phyloP scores from a whole-genome alignment of 2,888 invertebrate genomes.

The Sarcophaga variegata region DNA sequence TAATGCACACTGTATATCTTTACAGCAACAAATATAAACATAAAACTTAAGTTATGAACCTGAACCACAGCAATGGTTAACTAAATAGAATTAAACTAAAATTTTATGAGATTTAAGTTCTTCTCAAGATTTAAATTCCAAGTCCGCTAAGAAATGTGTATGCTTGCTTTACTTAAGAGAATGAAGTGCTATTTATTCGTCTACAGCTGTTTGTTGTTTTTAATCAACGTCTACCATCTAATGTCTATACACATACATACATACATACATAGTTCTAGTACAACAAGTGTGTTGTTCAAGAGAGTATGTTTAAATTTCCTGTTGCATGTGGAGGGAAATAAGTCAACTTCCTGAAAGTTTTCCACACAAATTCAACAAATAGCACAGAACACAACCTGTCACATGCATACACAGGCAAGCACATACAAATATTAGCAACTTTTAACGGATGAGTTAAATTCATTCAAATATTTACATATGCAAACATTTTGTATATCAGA shows the following conservation, averaged over 20 bases:
- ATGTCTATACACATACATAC: not conserved
- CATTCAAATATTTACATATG: too few relatives aligned
- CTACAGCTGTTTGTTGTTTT: not conserved
- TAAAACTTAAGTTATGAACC: not conserved
- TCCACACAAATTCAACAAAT: not conserved
- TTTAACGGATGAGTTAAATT: too few relatives aligned
- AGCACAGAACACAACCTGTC: not conserved
- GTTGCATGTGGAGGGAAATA: constrained; percentile 53
- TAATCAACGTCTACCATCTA: not conserved
- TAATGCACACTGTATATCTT: too few relatives aligned
- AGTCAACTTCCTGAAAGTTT: constrained; percentile 45
- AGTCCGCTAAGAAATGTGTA: not conserved
- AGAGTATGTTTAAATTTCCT: constrained; percentile 47
- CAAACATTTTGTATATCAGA: too few relatives aligned
- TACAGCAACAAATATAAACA: not conserved
- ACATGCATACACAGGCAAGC: not conserved
- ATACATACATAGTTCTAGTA: not conserved
- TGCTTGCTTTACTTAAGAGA: not conserved
- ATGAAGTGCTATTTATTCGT: not conserved
- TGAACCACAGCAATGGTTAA: not conserved
- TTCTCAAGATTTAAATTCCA: not conserved
- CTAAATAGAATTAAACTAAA: not conserved
- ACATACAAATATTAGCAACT: not conserved
- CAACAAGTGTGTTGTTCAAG: constrained; percentile 11
- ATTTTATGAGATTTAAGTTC: too few relatives aligned